Evolutionary conservation across 2,888 invertebrate genomes (phyloP).

Genomic region (Steromphala cineraria): DNA sequence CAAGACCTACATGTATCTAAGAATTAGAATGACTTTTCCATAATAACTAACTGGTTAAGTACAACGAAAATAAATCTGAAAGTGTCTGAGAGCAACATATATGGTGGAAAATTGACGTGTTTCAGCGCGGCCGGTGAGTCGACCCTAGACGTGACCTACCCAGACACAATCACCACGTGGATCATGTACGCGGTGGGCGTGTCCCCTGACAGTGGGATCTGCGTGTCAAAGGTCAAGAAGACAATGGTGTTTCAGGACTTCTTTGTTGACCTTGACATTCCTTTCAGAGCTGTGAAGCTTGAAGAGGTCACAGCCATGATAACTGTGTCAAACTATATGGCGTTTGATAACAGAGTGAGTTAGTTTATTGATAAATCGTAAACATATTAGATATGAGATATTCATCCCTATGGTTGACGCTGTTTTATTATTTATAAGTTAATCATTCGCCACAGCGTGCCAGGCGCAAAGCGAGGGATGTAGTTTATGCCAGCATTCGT

Average conservation of each 20-base stretch:
- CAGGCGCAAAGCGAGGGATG: too few relatives aligned
- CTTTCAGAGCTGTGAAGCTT: constrained; percentile 24
- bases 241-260: constrained; percentile 32
- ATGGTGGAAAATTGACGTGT: neutral
- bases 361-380: too few relatives aligned
- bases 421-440: neutral
- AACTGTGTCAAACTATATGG: neutral
- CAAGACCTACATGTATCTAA: too few relatives aligned
- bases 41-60: too few relatives aligned
- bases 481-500: too few relatives aligned
- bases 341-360: neutral
- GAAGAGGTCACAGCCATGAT: neutral
- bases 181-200: constrained; percentile 30
- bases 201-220: constrained; percentile 28
- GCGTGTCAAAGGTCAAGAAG: constrained; percentile 28
- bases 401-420: too few relatives aligned
- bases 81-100: too few relatives aligned
- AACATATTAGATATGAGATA: too few relatives aligned
- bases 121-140: neutral
- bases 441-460: too few relatives aligned
- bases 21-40: too few relatives aligned
- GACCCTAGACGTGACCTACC: constrained; percentile 13
- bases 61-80: too few relatives aligned
- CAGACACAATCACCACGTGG: constrained; percentile 36
- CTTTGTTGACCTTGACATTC: constrained; percentile 38